Evolutionary conservation across 2,888 invertebrate species (phyloP).

Genomic region (Dryobotodes eremita): DNA sequence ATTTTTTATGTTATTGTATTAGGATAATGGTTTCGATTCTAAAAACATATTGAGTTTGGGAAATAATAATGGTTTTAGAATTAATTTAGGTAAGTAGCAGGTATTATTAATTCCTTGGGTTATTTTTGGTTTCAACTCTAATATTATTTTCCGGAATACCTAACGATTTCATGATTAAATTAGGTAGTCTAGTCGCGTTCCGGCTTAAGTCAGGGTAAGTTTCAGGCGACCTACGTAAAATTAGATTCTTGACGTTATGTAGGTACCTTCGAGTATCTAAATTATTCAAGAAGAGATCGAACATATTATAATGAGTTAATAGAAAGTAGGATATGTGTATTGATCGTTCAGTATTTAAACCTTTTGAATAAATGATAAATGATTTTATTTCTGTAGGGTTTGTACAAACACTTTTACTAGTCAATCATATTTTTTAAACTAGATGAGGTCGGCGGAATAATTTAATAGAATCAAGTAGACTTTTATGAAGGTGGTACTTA

Average conservation of each 20-base stretch:
- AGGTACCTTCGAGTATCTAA: background rate
- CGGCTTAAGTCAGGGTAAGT: slow-evolving; percentile 30
- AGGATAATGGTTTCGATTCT: slow-evolving; percentile 9
- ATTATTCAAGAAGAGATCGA: slow-evolving; percentile 14
- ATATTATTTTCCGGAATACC: slow-evolving; percentile 7
- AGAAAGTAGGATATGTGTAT: background rate
- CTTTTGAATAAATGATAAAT: too few relatives aligned
- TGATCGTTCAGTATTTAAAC: background rate
- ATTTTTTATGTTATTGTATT: slow-evolving; percentile 33
- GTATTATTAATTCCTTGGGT: background rate
- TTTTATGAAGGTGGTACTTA: background rate
- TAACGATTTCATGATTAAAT: slow-evolving; percentile 17
- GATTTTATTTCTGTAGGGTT: too few relatives aligned
- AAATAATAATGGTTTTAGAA: background rate
- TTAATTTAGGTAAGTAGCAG: background rate
- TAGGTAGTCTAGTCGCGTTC: slow-evolving; percentile 19
- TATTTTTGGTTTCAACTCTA: background rate
- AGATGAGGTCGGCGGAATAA: too few relatives aligned
- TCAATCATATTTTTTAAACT: too few relatives aligned
- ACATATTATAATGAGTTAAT: slow-evolving; percentile 11
- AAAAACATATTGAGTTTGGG: background rate
- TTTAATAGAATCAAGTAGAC: background rate
- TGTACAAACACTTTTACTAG: too few relatives aligned
- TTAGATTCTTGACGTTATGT: slow-evolving; percentile 18
- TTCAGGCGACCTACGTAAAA: slow-evolving; percentile 21